Evolutionary conservation across 2,888 invertebrate genomes (phyloP).

Genomic region (Phlogophora meticulosa): DNA sequence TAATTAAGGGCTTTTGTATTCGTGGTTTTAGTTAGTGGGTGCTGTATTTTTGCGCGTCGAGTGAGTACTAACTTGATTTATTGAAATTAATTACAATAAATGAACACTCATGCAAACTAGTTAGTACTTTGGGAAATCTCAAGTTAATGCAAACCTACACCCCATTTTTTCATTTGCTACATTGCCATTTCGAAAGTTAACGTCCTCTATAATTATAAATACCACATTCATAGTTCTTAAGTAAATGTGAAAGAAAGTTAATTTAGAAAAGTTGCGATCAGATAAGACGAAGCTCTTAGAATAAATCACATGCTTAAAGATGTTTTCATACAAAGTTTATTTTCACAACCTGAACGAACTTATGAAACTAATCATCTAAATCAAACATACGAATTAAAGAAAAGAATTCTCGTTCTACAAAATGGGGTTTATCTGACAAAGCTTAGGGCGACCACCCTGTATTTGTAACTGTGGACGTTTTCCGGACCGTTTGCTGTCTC

Average conservation of each 20-base stretch:
- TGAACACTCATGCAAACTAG: neutral
- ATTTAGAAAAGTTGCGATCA: slow-evolving; percentile 39
- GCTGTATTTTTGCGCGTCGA: slow-evolving; percentile 4
- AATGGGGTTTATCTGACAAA: slow-evolving; percentile 34
- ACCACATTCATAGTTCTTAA: slow-evolving; percentile 27
- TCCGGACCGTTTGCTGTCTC: slow-evolving; percentile 66
- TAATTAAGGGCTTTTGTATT: slow-evolving; percentile 55
- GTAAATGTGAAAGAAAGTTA: slow-evolving; percentile 40
- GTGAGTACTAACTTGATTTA: slow-evolving; percentile 1
- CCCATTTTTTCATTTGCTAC: slow-evolving; percentile 1
- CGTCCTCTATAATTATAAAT: slow-evolving; percentile 14
- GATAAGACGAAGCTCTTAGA: slow-evolving; percentile 38
- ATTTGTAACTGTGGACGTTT: slow-evolving; percentile 50
- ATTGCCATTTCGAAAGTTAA: slow-evolving; percentile 1
- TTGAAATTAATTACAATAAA: neutral
- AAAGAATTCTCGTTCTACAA: slow-evolving; percentile 35
- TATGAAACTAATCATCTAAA: slow-evolving; percentile 48
- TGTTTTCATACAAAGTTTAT: slow-evolving; percentile 40
- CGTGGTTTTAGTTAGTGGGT: slow-evolving; percentile 30
- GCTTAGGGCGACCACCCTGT: slow-evolving; percentile 49
- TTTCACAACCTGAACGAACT: slow-evolving; percentile 37
- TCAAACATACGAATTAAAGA: slow-evolving; percentile 46
- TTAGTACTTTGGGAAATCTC: too few relatives aligned
- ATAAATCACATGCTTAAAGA: slow-evolving; percentile 49
- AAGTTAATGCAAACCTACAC: neutral